Base-by-base conservation (phyloP, 2,888 invertebrate species). In the Sinelater perroti region DNA sequence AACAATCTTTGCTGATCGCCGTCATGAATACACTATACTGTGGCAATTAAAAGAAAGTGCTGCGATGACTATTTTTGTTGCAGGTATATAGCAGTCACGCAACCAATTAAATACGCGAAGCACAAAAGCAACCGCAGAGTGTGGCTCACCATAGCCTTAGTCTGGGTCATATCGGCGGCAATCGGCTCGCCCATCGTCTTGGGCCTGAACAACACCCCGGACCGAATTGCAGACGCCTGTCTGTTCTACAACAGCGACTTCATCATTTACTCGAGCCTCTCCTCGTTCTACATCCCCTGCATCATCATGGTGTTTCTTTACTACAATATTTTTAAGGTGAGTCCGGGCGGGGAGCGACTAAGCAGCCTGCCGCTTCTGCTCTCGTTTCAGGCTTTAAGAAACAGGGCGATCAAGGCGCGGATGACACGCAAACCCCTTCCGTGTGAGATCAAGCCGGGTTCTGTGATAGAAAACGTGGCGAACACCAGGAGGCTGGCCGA, bases 51-150 rank as follows among this genome's bases (percentile, higher is more conserved):
- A n/a, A n/a, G n/a, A n/a, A n/a, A n/a, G n/a, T n/a, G n/a, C n/a
- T n/a, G n/a, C n/a, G n/a, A n/a, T n/a, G n/a, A n/a, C 3, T 26
- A 24, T 61, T 55, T 69, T 64, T 67, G 58, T 79, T 82, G 47
- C 86, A 98, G 98, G 85, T 99, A 96, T 80, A 97, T 98, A 72
- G 99, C 99, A 64, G 98, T 99, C 68, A 98, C 97, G 38, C 93
- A 95, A 78, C 99, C 99, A 72, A 97, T 99, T 78, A 95, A 97
- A 80, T 99, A 99, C 82, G 96, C 97, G 57, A 95, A 96, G 76
- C 97, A 97, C 85, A 95, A 96, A 84, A 97, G 95, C 84, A 95
- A 92, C 81, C 85, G 89, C 49, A 87, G 98, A 60, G 95, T 97
- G 36, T 93, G 93, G 87, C 81, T 96, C 77, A 98, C 97, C 69